Conservation (phyloP, 2,797 vertebrate species). For the Sebastes matsubarae region DNA sequence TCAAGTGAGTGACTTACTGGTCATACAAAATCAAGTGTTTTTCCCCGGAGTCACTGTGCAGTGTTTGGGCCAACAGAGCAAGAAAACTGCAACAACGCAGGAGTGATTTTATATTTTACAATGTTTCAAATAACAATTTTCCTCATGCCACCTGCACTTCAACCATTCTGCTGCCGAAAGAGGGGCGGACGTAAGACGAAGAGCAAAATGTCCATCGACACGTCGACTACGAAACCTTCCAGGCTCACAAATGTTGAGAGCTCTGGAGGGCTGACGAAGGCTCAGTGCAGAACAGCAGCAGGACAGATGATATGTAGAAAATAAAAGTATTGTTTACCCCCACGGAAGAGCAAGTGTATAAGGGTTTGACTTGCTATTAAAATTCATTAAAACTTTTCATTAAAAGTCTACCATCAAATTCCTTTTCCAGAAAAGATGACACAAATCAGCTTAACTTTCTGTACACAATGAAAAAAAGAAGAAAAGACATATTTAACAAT, state of each 20-base stretch:
- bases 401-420: constrained; percentile 69
- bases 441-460: constrained; percentile 61
- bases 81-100: constrained; percentile 10
- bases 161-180: not conserved
- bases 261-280: not conserved
- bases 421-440: constrained; percentile 76
- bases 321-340: constrained; percentile 9
- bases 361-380: constrained; percentile 11
- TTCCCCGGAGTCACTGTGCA: not conserved
- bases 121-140: constrained; percentile 6
- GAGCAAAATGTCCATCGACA: not conserved
- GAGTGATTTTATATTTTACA: constrained; percentile 20
- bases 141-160: not conserved
- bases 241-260: not conserved
- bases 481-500: constrained; percentile 37
- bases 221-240: not conserved
- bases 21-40: not conserved
- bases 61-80: constrained; percentile 13
- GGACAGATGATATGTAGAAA: constrained; percentile 24
- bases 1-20: not conserved
- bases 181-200: not conserved
- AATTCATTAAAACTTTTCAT: constrained; percentile 38
- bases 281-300: constrained; percentile 7
- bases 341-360: constrained; percentile 25
- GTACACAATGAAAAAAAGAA: constrained; percentile 55